Conservation (phyloP, 1,140 invertebrate genomes). For the Nasonia vitripennis region DNA sequence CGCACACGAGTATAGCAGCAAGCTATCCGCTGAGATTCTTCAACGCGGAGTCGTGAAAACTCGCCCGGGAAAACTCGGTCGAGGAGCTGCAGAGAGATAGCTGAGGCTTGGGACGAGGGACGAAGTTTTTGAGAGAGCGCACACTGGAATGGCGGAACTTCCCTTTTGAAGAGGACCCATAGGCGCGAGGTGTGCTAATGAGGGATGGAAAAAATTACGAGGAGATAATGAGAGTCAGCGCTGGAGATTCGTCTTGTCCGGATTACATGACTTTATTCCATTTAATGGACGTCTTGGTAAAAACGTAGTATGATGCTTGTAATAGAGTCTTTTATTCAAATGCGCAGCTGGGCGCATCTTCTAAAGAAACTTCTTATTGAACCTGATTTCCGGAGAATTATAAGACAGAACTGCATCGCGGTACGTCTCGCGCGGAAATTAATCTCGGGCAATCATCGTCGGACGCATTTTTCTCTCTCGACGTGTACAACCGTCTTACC, state of each 20-base stretch:
- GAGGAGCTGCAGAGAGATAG: not conserved
- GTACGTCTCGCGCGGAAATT: not conserved
- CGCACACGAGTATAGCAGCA: not conserved
- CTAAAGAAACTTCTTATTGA: not conserved
- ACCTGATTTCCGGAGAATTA: not conserved
- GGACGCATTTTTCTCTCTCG: not conserved
- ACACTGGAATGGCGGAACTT: too few relatives aligned
- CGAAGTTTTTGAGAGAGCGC: not conserved
- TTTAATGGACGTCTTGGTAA: too few relatives aligned
- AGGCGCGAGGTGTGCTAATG: too few relatives aligned
- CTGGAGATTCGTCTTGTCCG: too few relatives aligned
- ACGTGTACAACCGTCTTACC: not conserved
- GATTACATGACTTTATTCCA: too few relatives aligned
- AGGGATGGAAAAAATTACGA: too few relatives aligned
- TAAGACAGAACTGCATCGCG: not conserved
- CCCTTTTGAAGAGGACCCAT: too few relatives aligned
- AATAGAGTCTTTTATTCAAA: too few relatives aligned
- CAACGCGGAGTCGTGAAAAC: not conserved
- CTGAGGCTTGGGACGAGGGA: not conserved
- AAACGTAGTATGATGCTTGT: too few relatives aligned
- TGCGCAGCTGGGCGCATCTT: too few relatives aligned
- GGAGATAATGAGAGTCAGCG: too few relatives aligned
- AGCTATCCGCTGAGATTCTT: slow-evolving; percentile 1
- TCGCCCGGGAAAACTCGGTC: too few relatives aligned
- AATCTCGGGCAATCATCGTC: not conserved